Conservation (phyloP, 2,888 invertebrate species). For the Tetramorium bicarinatum region DNA sequence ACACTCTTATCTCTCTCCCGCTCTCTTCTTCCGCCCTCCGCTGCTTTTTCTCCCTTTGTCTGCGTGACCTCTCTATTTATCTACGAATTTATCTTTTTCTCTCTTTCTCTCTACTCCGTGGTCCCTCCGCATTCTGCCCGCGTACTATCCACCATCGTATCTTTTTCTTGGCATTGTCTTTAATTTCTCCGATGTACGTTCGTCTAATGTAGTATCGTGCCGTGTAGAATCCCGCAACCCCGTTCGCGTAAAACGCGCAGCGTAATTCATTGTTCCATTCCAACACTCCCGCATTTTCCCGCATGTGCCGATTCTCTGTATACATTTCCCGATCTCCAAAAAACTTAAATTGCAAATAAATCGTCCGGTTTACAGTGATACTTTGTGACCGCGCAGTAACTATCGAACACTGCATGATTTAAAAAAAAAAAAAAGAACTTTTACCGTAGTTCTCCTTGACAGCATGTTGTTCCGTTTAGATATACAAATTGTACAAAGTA, state of each 20-base stretch:
- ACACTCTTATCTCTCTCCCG: neutral
- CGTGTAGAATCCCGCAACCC: constrained; percentile 32
- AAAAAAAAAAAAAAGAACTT: neutral
- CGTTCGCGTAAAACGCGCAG: constrained; percentile 31
- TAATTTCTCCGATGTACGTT: constrained; percentile 52
- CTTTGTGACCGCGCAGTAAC: neutral
- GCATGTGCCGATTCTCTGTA: neutral
- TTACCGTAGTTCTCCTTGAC: neutral
- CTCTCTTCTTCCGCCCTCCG: neutral
- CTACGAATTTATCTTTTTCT: constrained; percentile 26
- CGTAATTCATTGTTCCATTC: constrained; percentile 38
- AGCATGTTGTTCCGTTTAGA: neutral
- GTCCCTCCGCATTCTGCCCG: constrained; percentile 20
- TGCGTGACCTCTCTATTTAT: constrained; percentile 27
- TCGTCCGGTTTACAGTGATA: constrained; percentile 1
- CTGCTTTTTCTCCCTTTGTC: constrained; percentile 13
- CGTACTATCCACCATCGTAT: constrained; percentile 37
- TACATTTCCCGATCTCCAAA: neutral
- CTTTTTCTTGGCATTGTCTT: constrained; percentile 55
- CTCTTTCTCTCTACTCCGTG: neutral
- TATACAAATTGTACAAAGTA: neutral
- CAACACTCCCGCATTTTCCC: neutral
- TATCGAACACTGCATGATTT: neutral
- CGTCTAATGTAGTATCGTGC: constrained; percentile 43
- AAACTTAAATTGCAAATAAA: constrained; percentile 12